Base-by-base conservation (phyloP, 2,888 invertebrate genomes). In the Teleiodes luculella region DNA sequence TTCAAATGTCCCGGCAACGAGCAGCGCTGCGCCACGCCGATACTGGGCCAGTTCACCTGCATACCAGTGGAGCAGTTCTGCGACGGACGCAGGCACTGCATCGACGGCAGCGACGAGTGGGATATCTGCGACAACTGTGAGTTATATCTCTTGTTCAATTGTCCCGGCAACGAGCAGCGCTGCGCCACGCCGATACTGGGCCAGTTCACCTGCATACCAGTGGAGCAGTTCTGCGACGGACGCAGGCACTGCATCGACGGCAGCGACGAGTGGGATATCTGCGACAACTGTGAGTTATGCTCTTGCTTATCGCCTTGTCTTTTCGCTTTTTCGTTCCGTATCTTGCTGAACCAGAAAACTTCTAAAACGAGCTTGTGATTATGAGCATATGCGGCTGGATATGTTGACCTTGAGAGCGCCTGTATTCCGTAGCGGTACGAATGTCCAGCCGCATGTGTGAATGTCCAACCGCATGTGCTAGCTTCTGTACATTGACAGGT, bases 181-280 rank as follows among this genome's bases (percentile, higher is more conserved):
- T 96, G 96, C 83, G 91, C 88, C 57, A 78, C 81, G 55, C 82
- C 86, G 18, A 88, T 91, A 63, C 76, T 69, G 54, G 79, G 82
- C 1, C 75, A 70, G 61, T 83, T 83, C 74, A 59, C 65, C 55
- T 96, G 96, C 83, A 86, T 92, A 60, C 92, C 91, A 28, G 79
- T 93, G 48, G 74, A 80, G 45, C 78, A 86, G 66, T 93, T 95
- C 76, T 96, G 96, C 83, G 93, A 95, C 81, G 90, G 88, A n/a
- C 74, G 67, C 37, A 74, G 86, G 10, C 92, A 95, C 79, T 95
- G 95, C 78, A 85, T 90, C 45, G 93, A 94, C 78, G 91, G 90
- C 64, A 92, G 92, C 64, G 95, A 95, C 80, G 95, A 95, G 81
- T 93, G 93, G 83, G 90, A 91, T 65, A 91, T 92, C 74, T 95